Evolutionary conservation across 2,888 invertebrate species (phyloP).

Genomic region (Vandiemenella viatica): DNA sequence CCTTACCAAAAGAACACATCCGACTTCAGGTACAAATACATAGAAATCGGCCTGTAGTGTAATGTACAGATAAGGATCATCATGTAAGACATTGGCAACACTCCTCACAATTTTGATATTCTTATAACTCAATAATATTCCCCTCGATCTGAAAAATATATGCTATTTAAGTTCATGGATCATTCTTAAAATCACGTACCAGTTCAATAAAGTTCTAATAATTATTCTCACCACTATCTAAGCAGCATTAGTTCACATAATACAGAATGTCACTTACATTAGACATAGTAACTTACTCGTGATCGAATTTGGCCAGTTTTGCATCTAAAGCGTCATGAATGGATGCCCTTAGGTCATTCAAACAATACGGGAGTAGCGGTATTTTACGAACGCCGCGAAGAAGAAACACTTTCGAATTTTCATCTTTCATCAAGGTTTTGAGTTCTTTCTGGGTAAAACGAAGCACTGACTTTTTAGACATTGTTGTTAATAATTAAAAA

Average conservation of each 20-base stretch:
- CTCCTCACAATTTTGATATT: background rate
- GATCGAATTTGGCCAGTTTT: background rate
- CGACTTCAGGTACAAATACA: background rate
- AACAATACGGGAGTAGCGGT: background rate
- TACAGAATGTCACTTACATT: too few relatives aligned
- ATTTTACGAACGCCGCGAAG: background rate
- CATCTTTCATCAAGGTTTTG: background rate
- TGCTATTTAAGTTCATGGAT: background rate
- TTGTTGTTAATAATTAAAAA: too few relatives aligned
- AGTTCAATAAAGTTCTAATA: too few relatives aligned
- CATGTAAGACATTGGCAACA: background rate
- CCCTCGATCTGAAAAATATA: background rate
- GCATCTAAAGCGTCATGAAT: background rate
- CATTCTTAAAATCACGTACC: background rate
- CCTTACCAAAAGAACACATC: too few relatives aligned
- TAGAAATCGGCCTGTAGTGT: background rate
- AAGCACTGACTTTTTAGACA: background rate
- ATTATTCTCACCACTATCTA: too few relatives aligned
- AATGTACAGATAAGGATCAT: background rate
- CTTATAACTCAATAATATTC: background rate
- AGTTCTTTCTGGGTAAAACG: background rate
- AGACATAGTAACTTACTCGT: background rate
- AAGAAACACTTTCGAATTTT: background rate
- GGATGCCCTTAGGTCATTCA: background rate
- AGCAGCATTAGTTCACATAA: too few relatives aligned